Evolutionary conservation across 1,140 invertebrate genomes (phyloP), one percentile per base, ranked within the genome.

Genomic region (Drosophila pachea): DNA sequence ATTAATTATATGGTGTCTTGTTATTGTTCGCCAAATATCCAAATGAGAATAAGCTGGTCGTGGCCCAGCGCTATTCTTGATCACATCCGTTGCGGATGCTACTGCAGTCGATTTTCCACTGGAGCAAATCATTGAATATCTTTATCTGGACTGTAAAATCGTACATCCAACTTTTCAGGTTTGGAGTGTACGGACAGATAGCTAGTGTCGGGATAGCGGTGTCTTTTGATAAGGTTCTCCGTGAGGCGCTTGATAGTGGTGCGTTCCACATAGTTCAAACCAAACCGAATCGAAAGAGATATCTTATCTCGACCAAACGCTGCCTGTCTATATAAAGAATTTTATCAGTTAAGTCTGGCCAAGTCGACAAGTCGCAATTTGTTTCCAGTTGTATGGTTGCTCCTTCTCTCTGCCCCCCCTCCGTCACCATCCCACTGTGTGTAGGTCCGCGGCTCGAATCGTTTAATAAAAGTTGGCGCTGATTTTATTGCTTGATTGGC

Each of bases 401-500:
- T 29, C 16, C 29, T 4, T 11, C 5, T 11, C 5, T 55, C 6
- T 31, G 22, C 22, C 22, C 22, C 22, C 1, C 4, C 5, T 56
- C n/a, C n/a, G n/a, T 49, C 38, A n/a, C 38, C 5, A 11, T 40
- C 11, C 5, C 38, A 5, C 38, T n/a, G 9, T 40, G 22, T 3
- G 3, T 22, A 22, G 22, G 22, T 22, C 22, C 22, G 22, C 3
- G 2, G n/a, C 11, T 40, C 12, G 38, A 68, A 62, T 52, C 53
- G 42, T 40, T 55, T 45, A 40, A 68, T 62, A 47, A 49, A 40
- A 36, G 33, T 33, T 40, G 14, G 29, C 7, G 50, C 32, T 11
- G 54, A 56, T 45, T 56, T 56, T 31, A 33, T 56, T 16, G 22
- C 54, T 36, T 32, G 43, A 49, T 68, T 68, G 55, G 42, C 55